Percentiles rank a stretch among this genome's conserved stretches.
Conservation (phyloP, 1,140 invertebrate species). For the Tigriopus japonicus region DNA sequence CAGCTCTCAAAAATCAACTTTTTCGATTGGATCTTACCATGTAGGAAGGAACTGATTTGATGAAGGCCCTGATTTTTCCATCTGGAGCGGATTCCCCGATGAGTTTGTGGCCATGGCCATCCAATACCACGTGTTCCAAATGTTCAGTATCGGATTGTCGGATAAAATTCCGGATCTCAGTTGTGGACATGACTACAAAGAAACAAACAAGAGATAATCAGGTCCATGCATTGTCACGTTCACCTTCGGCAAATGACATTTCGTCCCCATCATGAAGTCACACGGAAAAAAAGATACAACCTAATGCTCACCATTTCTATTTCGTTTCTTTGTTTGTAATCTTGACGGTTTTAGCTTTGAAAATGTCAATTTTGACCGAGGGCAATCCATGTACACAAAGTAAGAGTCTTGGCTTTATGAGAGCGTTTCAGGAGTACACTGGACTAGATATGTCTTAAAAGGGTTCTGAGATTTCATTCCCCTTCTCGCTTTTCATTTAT, state of each 20-base stretch:
- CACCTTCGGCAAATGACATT: not conserved
- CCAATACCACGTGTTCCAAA: not conserved
- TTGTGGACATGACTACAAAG: not conserved
- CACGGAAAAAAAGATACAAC: no score
- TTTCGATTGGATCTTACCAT: not conserved
- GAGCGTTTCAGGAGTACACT: no score
- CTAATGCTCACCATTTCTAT: no score
- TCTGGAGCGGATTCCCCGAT: not conserved
- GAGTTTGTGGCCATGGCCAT: conserved; percentile 2
- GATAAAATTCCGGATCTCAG: not conserved
- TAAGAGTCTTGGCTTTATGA: no score
- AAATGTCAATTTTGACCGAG: no score
- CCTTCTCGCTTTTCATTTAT: no score
- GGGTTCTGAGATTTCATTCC: no score
- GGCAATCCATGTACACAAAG: no score
- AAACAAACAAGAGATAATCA: not conserved
- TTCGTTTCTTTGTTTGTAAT: no score
- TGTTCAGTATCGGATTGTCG: not conserved
- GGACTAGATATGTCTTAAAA: no score
- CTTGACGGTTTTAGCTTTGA: no score
- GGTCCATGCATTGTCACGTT: not conserved
- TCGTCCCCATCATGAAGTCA: no score
- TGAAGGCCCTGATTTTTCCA: not conserved
- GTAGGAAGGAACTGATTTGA: not conserved
- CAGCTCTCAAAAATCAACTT: not conserved